Evolutionary conservation across 2,888 invertebrate genomes (phyloP).

Genomic region (Dinocampus coccinellae): DNA sequence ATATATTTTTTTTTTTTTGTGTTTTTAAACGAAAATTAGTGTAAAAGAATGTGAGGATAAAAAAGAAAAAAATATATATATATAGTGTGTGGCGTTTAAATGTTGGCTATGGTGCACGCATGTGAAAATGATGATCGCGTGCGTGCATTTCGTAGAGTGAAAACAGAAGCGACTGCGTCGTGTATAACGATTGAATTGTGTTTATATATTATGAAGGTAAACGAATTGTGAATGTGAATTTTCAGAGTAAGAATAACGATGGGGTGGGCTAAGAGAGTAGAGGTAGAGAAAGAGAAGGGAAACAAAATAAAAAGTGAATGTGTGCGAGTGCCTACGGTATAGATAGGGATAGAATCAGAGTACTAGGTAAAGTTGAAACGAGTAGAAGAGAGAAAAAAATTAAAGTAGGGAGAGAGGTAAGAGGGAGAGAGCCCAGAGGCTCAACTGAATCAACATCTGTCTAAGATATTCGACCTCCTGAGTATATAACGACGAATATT

Average conservation of each 20-base stretch:
- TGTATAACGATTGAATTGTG: no score
- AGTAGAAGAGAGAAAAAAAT: no score
- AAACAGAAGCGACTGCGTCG: slow-evolving; percentile 63
- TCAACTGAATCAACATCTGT: slow-evolving; percentile 63
- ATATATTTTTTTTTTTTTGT: no score
- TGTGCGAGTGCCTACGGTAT: no score
- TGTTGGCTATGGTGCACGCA: slow-evolving; percentile 36
- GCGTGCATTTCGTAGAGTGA: slow-evolving; percentile 57
- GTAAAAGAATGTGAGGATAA: not conserved
- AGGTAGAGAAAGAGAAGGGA: no score
- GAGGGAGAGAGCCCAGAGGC: slow-evolving; percentile 50
- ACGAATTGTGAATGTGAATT: no score
- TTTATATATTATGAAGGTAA: not conserved
- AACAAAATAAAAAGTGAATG: no score
- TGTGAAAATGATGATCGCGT: slow-evolving; percentile 59
- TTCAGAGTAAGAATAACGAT: no score
- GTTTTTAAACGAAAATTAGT: not conserved
- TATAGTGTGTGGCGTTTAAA: not conserved
- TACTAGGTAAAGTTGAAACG: no score
- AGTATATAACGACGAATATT: slow-evolving; percentile 44
- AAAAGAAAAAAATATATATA: not conserved
- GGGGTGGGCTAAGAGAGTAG: no score
- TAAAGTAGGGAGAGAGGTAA: slow-evolving; percentile 53
- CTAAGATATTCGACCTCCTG: slow-evolving; percentile 48
- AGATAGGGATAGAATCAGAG: no score